Base-by-base conservation (phyloP, 2,797 vertebrate species). In the Psittacula echo region DNA sequence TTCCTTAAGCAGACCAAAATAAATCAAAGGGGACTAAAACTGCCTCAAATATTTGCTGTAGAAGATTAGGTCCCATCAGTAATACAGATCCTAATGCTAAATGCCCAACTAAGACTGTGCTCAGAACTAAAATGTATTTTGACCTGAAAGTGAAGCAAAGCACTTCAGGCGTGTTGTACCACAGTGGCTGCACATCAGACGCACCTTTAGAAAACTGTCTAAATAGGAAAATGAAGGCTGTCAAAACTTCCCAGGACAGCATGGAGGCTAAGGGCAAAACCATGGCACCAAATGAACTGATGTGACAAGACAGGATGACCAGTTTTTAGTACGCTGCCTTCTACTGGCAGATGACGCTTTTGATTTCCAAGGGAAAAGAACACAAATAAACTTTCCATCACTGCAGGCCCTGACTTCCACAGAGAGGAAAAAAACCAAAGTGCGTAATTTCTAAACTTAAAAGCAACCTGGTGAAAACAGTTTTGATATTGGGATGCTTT, bases 141-240 rank as follows among this genome's bases (percentile, higher is more conserved):
- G 62, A 54, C 24, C 47, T 39, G 5, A 18, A 7, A 64, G n/a
- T 13, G 32, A 82, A 87, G 30, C 32, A 84, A 78, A 78, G 18
- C 12, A 64, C 45, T 81, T 73, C 39, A 79, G 39, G 17, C 88
- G 20, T 4, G 5, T 29, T 42, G 7, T 37, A 88, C n/a, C 32
- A 80, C 48, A 19, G 34, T 1, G 7, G 18, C 37, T 27, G 22
- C 54, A 66, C 2, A 0, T 0, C 32, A 66, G 39, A 84, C 11
- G 47, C 2, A 1, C 30, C 24, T 70, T 80, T 11, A 58, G 29
- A 44, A 85, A 86, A 51, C 13, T 13, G 3, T 19, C 51, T 53
- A 34, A 18, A 3, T 20, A 20, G 41, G n/a, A 83, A 73, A 92
- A 48, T 56, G 11, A 83, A 79, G 54, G 19, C 30, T 79, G 39